These are phyloP conservation scores for Asarcornis scutulata DNA, from an alignment of 2,113 vertebrate species.

Conservation along the genomic window DNA sequence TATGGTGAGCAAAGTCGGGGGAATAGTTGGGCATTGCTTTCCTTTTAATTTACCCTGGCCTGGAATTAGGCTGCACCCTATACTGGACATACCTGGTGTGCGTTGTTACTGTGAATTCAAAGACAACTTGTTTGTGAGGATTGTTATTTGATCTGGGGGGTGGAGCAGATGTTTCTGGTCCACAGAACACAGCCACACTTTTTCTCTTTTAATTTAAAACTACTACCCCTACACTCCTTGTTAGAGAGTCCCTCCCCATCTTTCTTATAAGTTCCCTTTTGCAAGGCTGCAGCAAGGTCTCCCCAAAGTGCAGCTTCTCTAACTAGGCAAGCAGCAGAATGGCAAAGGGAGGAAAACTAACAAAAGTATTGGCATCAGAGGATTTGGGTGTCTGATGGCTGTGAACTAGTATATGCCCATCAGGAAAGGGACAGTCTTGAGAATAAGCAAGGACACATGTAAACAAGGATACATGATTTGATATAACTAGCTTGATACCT, in stretches of 20 bases:
- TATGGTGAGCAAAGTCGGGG: not conserved
- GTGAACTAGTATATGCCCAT: not conserved
- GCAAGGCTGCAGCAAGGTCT: no score
- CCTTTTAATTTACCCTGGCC: not conserved
- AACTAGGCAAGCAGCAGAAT: not conserved
- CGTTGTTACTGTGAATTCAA: not conserved
- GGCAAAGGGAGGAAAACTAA: not conserved
- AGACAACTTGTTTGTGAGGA: not conserved
- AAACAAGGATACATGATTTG: not conserved
- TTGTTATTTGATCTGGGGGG: not conserved
- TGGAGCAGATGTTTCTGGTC: not conserved
- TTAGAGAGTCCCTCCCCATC: no score
- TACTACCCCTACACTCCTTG: no score
- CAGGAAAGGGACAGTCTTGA: not conserved
- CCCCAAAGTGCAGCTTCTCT: not conserved
- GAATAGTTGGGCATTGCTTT: not conserved
- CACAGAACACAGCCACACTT: not conserved
- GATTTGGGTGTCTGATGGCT: not conserved
- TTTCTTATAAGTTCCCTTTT: no score
- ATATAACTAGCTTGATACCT: not conserved
- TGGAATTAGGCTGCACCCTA: not conserved
- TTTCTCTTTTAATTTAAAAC: no score
- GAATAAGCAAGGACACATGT: not conserved
- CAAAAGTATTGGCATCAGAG: not conserved
- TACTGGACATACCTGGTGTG: accelerated